Percentiles rank a stretch among this genome's conserved stretches.
These are phyloP conservation scores for western clawed frog (Xenopus tropicalis) DNA, from an alignment of 2,113 vertebrate genomes.

Conservation along the genomic window DNA sequence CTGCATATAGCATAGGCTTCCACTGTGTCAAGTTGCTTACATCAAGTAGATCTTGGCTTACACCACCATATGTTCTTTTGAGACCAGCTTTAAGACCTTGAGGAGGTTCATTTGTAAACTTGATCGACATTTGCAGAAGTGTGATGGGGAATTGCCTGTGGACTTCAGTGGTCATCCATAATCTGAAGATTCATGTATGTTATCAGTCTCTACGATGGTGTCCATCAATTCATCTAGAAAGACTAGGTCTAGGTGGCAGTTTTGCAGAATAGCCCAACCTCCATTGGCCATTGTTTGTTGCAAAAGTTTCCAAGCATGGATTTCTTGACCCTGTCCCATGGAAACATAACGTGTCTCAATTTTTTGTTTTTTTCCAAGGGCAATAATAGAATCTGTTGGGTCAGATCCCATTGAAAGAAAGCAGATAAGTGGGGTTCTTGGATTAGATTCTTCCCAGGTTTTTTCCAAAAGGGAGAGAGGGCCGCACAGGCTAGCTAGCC, in stretches of 20 bases:
- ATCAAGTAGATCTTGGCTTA: conserved; percentile 90
- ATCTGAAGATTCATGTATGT: conserved; percentile 76
- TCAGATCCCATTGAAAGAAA: conserved; percentile 95
- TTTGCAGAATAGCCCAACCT: conserved; percentile 92
- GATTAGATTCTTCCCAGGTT: conserved; percentile 93
- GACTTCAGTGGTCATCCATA: conserved; percentile 92
- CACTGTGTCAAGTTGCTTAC: conserved; percentile 79
- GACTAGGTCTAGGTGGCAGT: conserved; percentile 89
- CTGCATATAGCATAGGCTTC: conserved; percentile 85
- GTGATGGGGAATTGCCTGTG: conserved; percentile 86
- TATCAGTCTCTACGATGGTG: conserved; percentile 73
- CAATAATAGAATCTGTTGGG: conserved; percentile 87
- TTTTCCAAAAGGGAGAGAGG: no score
- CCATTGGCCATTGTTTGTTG: conserved; percentile 86
- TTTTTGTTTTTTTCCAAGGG: conserved; percentile 83
- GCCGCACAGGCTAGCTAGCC: no score
- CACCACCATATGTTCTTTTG: conserved; percentile 86
- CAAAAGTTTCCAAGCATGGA: conserved; percentile 86
- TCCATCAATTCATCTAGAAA: conserved; percentile 94
- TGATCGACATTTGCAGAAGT: conserved; percentile 93
- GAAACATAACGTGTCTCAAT: conserved; percentile 83
- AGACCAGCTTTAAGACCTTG: conserved; percentile 92
- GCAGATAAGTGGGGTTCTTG: conserved; percentile 85
- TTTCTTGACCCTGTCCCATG: conserved; percentile 95
- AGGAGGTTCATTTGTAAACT: conserved; percentile 87